phyloP scores from a whole-genome alignment of 2,888 invertebrate species.

The Pediacus dermestoides region DNA sequence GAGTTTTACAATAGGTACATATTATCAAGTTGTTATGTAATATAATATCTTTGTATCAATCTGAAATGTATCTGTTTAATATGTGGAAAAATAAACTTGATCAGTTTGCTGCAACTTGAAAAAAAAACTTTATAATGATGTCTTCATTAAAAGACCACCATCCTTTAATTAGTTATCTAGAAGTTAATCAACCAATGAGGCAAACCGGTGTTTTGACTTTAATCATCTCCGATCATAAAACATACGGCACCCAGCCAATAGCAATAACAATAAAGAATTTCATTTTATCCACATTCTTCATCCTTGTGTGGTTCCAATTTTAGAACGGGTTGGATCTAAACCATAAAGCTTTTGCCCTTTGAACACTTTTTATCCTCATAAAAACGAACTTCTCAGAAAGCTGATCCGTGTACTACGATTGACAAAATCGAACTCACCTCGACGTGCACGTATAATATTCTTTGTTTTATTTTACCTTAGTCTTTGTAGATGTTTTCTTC shows the following conservation, averaged over 20 bases:
- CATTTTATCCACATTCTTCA: constrained; percentile 29
- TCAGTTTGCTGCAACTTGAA: no score
- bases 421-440: constrained; percentile 25
- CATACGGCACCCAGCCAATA: constrained; percentile 10
- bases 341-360: constrained; percentile 24
- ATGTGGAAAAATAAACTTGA: no score
- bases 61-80: no score
- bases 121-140: constrained; percentile 19
- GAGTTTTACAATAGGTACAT: no score
- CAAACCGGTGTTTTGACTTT: constrained; percentile 20
- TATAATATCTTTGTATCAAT: no score
- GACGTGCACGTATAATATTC: constrained; percentile 2
- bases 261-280: constrained; percentile 29
- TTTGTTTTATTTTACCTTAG: no score
- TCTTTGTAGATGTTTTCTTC: no score
- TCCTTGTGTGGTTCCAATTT: constrained; percentile 27
- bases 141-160: constrained; percentile 27
- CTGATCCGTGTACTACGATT: constrained; percentile 20
- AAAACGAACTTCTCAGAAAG: constrained; percentile 25
- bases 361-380: constrained; percentile 26
- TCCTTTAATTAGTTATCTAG: constrained; percentile 27
- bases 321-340: constrained; percentile 25
- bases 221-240: constrained; percentile 21
- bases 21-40: no score
- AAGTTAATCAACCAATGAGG: constrained; percentile 25